Evolutionary conservation across 2,888 invertebrate genomes (phyloP).

Genomic region (Lasioglossum figueresi): DNA sequence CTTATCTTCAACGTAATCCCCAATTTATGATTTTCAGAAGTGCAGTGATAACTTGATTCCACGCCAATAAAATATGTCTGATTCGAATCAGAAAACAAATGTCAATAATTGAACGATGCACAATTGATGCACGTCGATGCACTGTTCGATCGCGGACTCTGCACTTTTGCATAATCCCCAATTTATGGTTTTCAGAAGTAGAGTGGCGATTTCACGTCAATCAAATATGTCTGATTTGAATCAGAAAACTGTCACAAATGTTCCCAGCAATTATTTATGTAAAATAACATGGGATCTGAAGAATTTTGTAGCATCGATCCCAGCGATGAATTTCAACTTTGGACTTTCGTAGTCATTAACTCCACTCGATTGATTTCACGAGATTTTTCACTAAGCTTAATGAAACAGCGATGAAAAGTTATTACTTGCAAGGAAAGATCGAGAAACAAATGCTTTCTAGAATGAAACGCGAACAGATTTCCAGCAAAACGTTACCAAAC

Average conservation of each 20-base stretch:
- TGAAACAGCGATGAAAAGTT: background rate
- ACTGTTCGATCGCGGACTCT: too few species aligned
- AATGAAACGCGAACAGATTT: background rate
- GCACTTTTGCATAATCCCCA: too few species aligned
- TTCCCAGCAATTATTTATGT: background rate
- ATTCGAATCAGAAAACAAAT: too few species aligned
- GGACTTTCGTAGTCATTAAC: background rate
- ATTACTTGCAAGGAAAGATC: background rate
- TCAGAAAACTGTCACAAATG: background rate
- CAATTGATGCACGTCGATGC: too few species aligned
- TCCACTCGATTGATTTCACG: background rate
- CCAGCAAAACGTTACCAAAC: constrained; percentile 23
- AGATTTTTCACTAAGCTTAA: background rate
- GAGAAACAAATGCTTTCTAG: background rate
- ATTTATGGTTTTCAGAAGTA: too few species aligned
- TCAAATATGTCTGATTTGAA: too few species aligned
- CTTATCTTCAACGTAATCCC: background rate
- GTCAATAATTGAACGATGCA: too few species aligned
- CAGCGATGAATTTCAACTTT: background rate
- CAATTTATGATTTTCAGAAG: too few species aligned
- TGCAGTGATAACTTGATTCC: too few species aligned
- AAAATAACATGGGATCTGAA: background rate
- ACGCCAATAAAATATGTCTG: too few species aligned
- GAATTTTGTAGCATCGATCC: background rate
- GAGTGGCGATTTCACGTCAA: too few species aligned